phyloP scores from a whole-genome alignment of 2,888 invertebrate species.

The Glomeris marginata region DNA sequence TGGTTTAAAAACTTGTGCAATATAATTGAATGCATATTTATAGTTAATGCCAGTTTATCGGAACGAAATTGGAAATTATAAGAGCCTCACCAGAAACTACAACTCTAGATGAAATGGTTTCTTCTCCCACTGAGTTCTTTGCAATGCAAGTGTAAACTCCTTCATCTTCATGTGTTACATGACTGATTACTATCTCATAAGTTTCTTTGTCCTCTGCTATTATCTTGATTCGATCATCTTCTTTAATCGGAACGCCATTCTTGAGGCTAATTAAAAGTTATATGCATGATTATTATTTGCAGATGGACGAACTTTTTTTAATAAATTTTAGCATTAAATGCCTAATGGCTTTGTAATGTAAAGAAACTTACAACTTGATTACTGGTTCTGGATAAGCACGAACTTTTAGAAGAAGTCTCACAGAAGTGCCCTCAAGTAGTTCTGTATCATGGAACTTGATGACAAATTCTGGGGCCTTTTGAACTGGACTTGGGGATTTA shows the following conservation, averaged over 20 bases:
- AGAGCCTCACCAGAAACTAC: constrained; percentile 49
- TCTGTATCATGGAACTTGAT: constrained; percentile 77
- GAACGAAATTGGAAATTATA: neutral
- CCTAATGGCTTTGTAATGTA: neutral
- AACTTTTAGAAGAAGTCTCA: constrained; percentile 76
- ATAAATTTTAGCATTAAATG: neutral
- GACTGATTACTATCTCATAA: constrained; percentile 72
- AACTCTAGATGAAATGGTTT: constrained; percentile 55
- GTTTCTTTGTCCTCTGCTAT: constrained; percentile 65
- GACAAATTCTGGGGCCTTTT: constrained; percentile 59
- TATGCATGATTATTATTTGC: neutral
- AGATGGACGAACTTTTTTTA: neutral
- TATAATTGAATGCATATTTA: no score
- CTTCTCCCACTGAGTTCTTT: constrained; percentile 63
- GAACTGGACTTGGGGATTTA: constrained; percentile 12
- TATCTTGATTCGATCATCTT: constrained; percentile 49
- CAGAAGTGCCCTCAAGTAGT: constrained; percentile 66
- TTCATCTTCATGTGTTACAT: constrained; percentile 60
- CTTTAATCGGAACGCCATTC: constrained; percentile 54
- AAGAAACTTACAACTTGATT: constrained; percentile 68
- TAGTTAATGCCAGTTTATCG: no score
- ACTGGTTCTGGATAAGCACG: constrained; percentile 77
- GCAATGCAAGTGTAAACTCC: constrained; percentile 74
- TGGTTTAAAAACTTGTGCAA: no score
- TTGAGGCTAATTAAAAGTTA: constrained; percentile 48